Percentiles rank a stretch among this genome's conserved stretches.
These are phyloP conservation scores for Monochamus saltuarius DNA, from an alignment of 1,140 invertebrate genomes.

Conservation along the genomic window DNA sequence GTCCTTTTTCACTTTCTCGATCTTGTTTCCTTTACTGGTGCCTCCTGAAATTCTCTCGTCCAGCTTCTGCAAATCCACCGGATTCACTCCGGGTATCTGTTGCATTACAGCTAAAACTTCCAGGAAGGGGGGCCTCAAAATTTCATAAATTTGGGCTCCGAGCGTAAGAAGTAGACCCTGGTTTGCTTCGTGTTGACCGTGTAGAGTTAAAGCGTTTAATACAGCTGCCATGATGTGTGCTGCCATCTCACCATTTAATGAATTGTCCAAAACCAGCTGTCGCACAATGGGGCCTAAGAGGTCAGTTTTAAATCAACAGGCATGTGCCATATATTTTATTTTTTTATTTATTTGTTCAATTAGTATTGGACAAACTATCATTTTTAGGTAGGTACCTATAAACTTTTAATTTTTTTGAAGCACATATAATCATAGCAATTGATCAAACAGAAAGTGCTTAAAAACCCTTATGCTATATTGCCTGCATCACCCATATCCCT, in stretches of 20 bases:
- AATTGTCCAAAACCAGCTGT: constrained; percentile 58
- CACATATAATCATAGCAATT: no score
- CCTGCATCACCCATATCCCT: no score
- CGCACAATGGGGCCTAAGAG: constrained; percentile 43
- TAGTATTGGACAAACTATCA: neutral
- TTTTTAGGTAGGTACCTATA: no score
- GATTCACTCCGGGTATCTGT: constrained; percentile 75
- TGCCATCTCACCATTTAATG: constrained; percentile 64
- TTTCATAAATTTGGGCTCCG: constrained; percentile 78
- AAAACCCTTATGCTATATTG: no score
- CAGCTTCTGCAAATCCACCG: constrained; percentile 74
- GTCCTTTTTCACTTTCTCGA: constrained; percentile 87
- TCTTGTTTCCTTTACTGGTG: constrained; percentile 71
- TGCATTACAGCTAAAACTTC: constrained; percentile 68
- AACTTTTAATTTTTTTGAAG: no score
- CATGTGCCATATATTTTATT: neutral
- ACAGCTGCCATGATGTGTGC: constrained; percentile 70
- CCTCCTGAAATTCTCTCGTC: constrained; percentile 78
- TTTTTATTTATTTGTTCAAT: neutral
- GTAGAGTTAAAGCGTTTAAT: constrained; percentile 72
- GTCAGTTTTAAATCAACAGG: neutral
- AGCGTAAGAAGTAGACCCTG: constrained; percentile 69
- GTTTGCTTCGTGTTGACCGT: constrained; percentile 84
- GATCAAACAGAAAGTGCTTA: no score
- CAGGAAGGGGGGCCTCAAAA: constrained; percentile 73